These are phyloP conservation scores for Ailurus styani DNA, from an alignment of 2,113 vertebrate genomes.

Conservation along the genomic window DNA sequence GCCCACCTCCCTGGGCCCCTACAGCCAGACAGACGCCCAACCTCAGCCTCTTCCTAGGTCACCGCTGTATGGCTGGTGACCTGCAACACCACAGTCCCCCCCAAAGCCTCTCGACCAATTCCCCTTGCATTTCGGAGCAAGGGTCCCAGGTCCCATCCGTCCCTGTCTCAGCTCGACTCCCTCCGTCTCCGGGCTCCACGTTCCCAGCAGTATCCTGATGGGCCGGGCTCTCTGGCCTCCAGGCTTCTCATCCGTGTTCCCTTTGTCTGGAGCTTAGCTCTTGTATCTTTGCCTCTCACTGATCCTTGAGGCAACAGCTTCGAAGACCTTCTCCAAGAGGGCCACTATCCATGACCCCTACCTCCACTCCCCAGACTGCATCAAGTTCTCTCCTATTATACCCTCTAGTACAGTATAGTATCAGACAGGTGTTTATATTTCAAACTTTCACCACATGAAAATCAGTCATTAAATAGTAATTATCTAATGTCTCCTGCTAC, in stretches of 20 bases:
- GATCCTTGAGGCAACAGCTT: not conserved
- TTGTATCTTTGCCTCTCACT: not conserved
- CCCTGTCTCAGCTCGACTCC: not conserved
- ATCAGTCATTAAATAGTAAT: not conserved
- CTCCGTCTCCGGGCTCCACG: not conserved
- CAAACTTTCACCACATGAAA: not conserved
- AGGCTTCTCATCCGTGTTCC: not conserved
- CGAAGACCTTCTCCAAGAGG: not conserved
- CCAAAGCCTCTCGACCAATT: not conserved
- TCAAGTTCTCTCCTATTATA: not conserved
- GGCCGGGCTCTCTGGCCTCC: not conserved
- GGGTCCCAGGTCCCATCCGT: not conserved
- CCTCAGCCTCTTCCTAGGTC: not conserved
- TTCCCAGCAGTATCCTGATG: not conserved
- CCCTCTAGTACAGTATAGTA: not conserved
- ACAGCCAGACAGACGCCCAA: not conserved
- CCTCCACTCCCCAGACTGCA: not conserved
- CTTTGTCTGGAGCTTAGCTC: not conserved
- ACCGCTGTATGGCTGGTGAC: not conserved
- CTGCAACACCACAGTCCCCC: not conserved
- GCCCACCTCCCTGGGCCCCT: not conserved
- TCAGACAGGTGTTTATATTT: not conserved
- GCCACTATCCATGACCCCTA: not conserved
- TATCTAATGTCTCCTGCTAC: not conserved
- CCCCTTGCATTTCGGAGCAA: not conserved